Base-by-base conservation (phyloP, 2,113 vertebrate genomes). In the Eulemur rufifrons region DNA sequence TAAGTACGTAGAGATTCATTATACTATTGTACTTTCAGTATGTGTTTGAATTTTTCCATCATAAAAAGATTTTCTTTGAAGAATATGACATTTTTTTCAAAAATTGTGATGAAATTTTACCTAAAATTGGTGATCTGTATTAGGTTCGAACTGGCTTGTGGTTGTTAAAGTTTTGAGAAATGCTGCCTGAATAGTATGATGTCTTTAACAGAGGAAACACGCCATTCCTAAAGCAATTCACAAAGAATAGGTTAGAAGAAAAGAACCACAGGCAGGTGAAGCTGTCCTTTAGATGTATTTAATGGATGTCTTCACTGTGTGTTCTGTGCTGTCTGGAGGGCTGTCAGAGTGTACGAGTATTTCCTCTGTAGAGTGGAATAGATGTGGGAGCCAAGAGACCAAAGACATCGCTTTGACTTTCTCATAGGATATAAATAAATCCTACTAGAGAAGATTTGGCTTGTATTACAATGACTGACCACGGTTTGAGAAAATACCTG, bases 21-120 rank as follows among this genome's bases (percentile, higher is more conserved):
- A 63, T 61, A 47, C 61, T 42, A 39, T 56, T 68, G 84, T 73
- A 17, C 56, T 78, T 82, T 76, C 39, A 42, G 50, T 50, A n/a
- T 76, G 27, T 52, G 12, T 96, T 90, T 95, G 15, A 47, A 93
- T 95, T 90, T 97, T 42, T 91, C 29, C 42, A 37, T 25, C 88
- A 73, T 59, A 76, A 87, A 94, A 71, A 21, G 27, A 10, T 32
- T 91, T 59, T 82, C 39, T 73, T 52, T 27, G 86, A 82, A 94
- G 11, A 47, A 69, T 34, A 13, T 68, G 42, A 63, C 37, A n/a
- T 68, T 68, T 68, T n/a, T 32, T 18, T 80, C 68, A n/a, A 84
- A 80, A 73, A 9, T 84, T 76, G 27, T 81, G 83, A 71, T 93
- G 47, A 85, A 50, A 34, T 45, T 74, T 92, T 81, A 61, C 66